phyloP scores from a whole-genome alignment of 2,888 invertebrate species.

The Campoplex nolae region DNA sequence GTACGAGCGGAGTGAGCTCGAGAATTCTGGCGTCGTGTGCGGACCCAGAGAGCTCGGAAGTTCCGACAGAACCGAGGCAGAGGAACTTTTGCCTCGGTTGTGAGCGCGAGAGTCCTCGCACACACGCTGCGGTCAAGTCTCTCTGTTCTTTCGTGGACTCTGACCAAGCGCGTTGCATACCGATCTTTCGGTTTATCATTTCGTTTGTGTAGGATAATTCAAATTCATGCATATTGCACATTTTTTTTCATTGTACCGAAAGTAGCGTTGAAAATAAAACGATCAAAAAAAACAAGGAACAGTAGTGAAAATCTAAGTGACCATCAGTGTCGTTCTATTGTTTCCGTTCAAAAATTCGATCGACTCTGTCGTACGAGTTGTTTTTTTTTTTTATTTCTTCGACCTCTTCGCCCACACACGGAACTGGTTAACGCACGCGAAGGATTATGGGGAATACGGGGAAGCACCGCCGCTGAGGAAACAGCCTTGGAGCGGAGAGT shows the following conservation, averaged over 20 bases:
- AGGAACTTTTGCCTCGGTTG: conserved; percentile 48
- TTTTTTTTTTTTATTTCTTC: conserved; percentile 9
- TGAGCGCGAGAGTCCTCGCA: conserved; percentile 28
- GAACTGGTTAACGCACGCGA: conserved; percentile 43
- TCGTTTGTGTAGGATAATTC: neutral
- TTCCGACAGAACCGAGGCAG: conserved; percentile 43
- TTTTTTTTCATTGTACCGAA: neutral
- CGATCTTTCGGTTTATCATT: conserved; percentile 6
- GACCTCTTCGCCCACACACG: conserved; percentile 28
- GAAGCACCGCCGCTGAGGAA: conserved; percentile 17
- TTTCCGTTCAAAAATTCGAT: neutral
- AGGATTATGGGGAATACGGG: conserved; percentile 53
- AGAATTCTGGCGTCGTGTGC: conserved; percentile 66
- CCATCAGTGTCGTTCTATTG: neutral
- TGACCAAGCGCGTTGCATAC: conserved; percentile 18
- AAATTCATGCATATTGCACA: neutral
- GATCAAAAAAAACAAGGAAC: neutral
- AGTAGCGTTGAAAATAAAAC: neutral
- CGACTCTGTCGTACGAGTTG: conserved; percentile 1
- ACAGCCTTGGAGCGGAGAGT: conserved; percentile 29
- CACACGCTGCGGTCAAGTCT: conserved; percentile 28
- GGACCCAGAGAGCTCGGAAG: conserved; percentile 61
- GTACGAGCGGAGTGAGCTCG: conserved; percentile 64
- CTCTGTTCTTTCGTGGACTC: conserved; percentile 1
- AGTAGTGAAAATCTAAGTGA: conserved; percentile 4